Evolutionary conservation across 2,113 vertebrate genomes (phyloP).

Genomic region (Colaptes auratus): DNA sequence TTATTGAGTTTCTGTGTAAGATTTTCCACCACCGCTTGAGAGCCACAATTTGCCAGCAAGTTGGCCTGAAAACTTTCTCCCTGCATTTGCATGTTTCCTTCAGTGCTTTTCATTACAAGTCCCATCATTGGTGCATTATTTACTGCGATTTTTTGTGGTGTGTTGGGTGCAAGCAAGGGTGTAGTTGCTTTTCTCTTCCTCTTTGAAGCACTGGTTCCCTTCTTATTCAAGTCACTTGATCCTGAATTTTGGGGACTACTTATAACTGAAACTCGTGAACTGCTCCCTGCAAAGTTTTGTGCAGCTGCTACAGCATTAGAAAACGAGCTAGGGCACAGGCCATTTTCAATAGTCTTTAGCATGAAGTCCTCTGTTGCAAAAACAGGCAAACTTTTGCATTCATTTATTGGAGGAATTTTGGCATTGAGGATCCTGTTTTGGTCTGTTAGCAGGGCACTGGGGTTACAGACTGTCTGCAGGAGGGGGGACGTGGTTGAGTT

Average conservation of each 20-base stretch:
- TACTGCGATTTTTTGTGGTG: conserved; percentile 67
- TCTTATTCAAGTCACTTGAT: conserved; percentile 75
- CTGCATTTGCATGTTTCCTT: conserved; percentile 60
- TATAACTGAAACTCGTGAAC: conserved; percentile 78
- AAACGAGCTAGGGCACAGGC: conserved; percentile 70
- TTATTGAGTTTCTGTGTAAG: conserved; percentile 81
- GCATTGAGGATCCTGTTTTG: conserved; percentile 72
- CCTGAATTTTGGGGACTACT: conserved; percentile 74
- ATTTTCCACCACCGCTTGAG: conserved; percentile 79
- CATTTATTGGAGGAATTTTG: conserved; percentile 67
- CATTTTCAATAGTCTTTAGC: conserved; percentile 75
- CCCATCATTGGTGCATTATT: conserved; percentile 62
- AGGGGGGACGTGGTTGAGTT: conserved; percentile 49
- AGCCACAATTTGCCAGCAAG: conserved; percentile 70
- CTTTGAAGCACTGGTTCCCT: conserved; percentile 76
- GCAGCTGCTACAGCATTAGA: conserved; percentile 67
- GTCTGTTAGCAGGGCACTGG: conserved; percentile 66
- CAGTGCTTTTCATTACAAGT: conserved; percentile 69
- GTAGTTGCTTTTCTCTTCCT: conserved; percentile 78
- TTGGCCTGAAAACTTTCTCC: conserved; percentile 69
- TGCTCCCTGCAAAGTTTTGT: conserved; percentile 60
- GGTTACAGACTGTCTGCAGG: conserved; percentile 70
- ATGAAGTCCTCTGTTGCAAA: conserved; percentile 72
- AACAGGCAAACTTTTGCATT: conserved; percentile 68
- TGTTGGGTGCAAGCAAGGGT: conserved; percentile 42